Base-by-base conservation (phyloP, 1,140 invertebrate species). In the Episyrphus balteatus region DNA sequence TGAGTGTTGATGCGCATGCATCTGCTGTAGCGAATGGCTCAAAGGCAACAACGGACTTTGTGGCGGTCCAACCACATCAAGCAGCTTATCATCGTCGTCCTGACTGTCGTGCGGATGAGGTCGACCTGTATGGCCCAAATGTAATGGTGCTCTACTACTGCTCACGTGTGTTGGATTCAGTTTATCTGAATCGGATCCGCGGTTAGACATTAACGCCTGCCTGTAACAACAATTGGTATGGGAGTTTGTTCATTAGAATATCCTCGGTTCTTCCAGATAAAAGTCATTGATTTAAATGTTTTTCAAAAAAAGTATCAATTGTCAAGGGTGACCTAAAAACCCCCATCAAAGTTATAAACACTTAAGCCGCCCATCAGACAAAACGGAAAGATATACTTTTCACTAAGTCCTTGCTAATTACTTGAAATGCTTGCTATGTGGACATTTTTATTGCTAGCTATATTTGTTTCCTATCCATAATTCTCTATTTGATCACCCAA, bases 51-150 rank as follows among this genome's bases (percentile, higher is more conserved):
- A 76, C 0, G 84, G 84, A 55, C 82, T 84, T 52, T 86, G 82
- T 14, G 73, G 74, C 17, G 88, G 88, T 0, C 88, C 88, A 0
- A 91, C 89, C 2, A 92, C 89, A 65, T 92, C 88, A 53, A 93
- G 72, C 21, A 88, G 79, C 56, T 88, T 84, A 61, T 93, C 88
- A 32, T 92, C 88, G 57, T 86, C 80, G 55, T 86, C 82, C 66
- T 82, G 66, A 47, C 66, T 69, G 48, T 50, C 69, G 47, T 48
- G 70, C 56, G 55, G 69, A 64, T 56, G 70, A 54, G 54, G 71
- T 30, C 59, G 62, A 0, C 61, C 59, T 14, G 62, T 62, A 15
- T 66, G 65, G 7, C 61, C 65, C 51, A 55, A 61, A 66, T 62
- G 72, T 64, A 59, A 57, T 60, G 58, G 74, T 56, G 60, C 72